Evolutionary conservation across 2,113 vertebrate genomes (phyloP).

Genomic region (Podiceps cristatus): DNA sequence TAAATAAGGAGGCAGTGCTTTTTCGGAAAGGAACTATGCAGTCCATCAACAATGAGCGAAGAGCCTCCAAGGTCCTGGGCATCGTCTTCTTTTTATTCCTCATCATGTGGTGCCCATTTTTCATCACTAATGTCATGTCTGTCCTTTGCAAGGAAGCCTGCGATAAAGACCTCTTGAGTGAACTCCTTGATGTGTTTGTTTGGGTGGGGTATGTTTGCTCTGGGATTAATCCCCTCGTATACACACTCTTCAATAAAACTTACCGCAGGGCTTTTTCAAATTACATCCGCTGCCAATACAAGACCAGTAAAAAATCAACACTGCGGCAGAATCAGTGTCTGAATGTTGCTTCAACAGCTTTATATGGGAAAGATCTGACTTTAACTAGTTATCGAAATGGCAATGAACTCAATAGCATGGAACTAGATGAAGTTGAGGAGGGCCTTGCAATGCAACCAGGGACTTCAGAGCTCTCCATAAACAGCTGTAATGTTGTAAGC

Average conservation of each 20-base stretch:
- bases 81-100: slow-evolving; percentile 99
- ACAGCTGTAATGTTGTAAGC: slow-evolving; percentile 83
- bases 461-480: slow-evolving; percentile 84
- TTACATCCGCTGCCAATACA: slow-evolving; percentile 92
- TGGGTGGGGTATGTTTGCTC: slow-evolving; percentile 99
- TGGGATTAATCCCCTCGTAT: slow-evolving; percentile 94
- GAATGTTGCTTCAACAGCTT: slow-evolving; percentile 77
- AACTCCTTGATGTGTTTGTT: slow-evolving; percentile 95
- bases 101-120: slow-evolving; percentile 98
- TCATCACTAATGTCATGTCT: slow-evolving; percentile 95
- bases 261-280: slow-evolving; percentile 95
- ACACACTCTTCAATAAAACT: slow-evolving; percentile 97
- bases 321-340: slow-evolving; percentile 83
- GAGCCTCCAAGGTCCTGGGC: slow-evolving; percentile 96
- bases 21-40: slow-evolving; percentile 96
- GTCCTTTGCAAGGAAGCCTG: slow-evolving; percentile 91
- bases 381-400: slow-evolving; percentile 84
- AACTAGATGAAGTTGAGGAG: slow-evolving; percentile 75
- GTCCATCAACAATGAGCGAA: slow-evolving; percentile 95
- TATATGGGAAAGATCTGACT: slow-evolving; percentile 82
- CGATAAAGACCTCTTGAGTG: slow-evolving; percentile 84
- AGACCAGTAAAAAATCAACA: slow-evolving; percentile 70
- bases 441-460: slow-evolving; percentile 84
- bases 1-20: slow-evolving; percentile 77
- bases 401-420: slow-evolving; percentile 75